Conservation (phyloP, 2,888 invertebrate species). For the Cantharis flavilabris region DNA sequence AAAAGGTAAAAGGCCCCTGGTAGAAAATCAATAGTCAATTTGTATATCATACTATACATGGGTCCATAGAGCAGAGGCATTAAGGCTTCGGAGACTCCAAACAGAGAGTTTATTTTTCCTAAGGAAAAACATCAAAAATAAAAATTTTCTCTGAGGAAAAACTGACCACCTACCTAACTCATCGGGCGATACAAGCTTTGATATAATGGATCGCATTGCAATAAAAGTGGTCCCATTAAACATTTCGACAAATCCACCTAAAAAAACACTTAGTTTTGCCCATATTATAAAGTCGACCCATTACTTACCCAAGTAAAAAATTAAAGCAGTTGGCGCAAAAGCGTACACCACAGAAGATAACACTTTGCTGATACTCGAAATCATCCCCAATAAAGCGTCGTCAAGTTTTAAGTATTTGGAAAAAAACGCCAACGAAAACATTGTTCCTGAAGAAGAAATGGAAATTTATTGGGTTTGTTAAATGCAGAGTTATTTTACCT, state of each 20-base stretch:
- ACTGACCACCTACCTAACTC: constrained; percentile 60
- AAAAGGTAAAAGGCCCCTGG: constrained; percentile 48
- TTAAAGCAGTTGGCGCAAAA: constrained; percentile 43
- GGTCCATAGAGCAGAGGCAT: constrained; percentile 49
- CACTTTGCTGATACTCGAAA: constrained; percentile 50
- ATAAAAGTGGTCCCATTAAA: constrained; percentile 58
- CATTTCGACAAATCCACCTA: constrained; percentile 60
- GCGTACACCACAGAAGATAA: constrained; percentile 48
- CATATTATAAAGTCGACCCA: not conserved
- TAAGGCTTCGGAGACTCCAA: constrained; percentile 48
- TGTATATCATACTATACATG: constrained; percentile 48
- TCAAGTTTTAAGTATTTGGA: constrained; percentile 46
- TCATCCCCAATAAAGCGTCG: constrained; percentile 48
- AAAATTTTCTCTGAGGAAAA: constrained; percentile 37
- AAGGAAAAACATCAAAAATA: not conserved
- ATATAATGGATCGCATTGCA: constrained; percentile 62
- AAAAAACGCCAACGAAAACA: constrained; percentile 47
- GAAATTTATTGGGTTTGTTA: not conserved
- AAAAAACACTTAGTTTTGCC: constrained; percentile 1
- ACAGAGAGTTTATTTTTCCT: constrained; percentile 58
- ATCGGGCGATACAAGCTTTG: constrained; percentile 61
- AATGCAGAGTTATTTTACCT: constrained; percentile 51
- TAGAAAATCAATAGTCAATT: constrained; percentile 41
- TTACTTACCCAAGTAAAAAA: constrained; percentile 64
- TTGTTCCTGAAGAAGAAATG: constrained; percentile 36